These are phyloP conservation scores for Lethenteron camtschaticum DNA, from an alignment of 2,113 vertebrate genomes.

Conservation along the genomic window DNA sequence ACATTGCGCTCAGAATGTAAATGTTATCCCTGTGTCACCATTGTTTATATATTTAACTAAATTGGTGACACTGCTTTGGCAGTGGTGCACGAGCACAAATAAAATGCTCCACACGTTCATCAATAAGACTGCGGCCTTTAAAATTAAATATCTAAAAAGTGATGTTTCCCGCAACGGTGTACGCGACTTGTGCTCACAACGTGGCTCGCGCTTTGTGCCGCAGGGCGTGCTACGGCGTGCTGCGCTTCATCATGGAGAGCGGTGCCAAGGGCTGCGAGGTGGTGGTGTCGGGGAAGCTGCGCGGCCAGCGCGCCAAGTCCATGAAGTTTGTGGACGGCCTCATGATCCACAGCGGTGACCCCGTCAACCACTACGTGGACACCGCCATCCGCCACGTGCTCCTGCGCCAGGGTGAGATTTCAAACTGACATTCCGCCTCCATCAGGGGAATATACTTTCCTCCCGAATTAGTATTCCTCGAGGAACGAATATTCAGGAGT, in stretches of 20 bases:
- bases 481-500: too few relatives aligned
- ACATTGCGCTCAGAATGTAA: too few relatives aligned
- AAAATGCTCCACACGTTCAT: too few relatives aligned
- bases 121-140: too few relatives aligned
- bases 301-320: slow-evolving; percentile 89
- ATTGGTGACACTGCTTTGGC: too few relatives aligned
- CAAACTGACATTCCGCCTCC: not conserved
- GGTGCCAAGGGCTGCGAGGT: slow-evolving; percentile 90
- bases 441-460: too few relatives aligned
- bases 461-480: too few relatives aligned
- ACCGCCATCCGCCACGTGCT: slow-evolving; percentile 87
- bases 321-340: slow-evolving; percentile 98
- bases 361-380: slow-evolving; percentile 94
- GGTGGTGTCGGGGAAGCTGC: slow-evolving; percentile 77
- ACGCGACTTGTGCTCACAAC: not conserved
- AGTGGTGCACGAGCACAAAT: too few relatives aligned
- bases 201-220: not conserved
- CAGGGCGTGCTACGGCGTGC: slow-evolving; percentile 86
- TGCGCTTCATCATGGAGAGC: slow-evolving; percentile 98
- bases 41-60: too few relatives aligned
- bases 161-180: too few relatives aligned
- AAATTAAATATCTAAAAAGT: too few relatives aligned
- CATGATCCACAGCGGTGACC: slow-evolving; percentile 99
- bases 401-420: slow-evolving; percentile 68
- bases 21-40: too few relatives aligned